Conservation (phyloP, 2,797 vertebrate genomes). For the Macroramphosus scolopax region DNA sequence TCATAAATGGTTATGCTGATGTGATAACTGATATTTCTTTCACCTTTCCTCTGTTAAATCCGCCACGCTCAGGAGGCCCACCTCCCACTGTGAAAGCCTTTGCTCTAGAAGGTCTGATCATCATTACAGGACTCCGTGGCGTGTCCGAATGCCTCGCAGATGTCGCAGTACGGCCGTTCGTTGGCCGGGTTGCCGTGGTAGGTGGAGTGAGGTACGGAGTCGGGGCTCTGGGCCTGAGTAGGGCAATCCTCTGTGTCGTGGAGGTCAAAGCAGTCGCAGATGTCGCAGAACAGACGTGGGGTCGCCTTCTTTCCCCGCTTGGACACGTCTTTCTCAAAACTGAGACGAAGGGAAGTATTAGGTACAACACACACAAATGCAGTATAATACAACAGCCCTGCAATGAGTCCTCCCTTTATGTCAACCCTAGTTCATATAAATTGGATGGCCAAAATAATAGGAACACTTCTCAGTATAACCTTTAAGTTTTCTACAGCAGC, state of each 20-base stretch:
- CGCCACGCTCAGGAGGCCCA: no score
- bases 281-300: constrained; percentile 96
- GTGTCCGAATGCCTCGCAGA: constrained; percentile 95
- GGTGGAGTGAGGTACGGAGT: constrained; percentile 87
- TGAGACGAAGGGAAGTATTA: constrained; percentile 5
- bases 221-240: constrained; percentile 89
- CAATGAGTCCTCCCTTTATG: no score
- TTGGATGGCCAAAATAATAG: no score
- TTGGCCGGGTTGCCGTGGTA: constrained; percentile 84
- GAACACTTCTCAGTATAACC: no score
- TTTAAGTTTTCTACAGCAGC: no score
- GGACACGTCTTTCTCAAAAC: constrained; percentile 60
- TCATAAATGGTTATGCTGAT: no score
- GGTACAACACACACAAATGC: no score
- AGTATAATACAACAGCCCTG: no score
- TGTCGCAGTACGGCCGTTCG: constrained; percentile 93
- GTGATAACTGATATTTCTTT: no score
- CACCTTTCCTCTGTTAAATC: no score
- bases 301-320: constrained; percentile 88
- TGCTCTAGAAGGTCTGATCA: constrained; percentile 89
- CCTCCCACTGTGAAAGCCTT: no score
- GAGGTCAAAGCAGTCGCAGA: constrained; percentile 95
- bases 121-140: constrained; percentile 91
- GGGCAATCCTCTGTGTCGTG: constrained; percentile 97
- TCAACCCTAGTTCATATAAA: no score